Conservation (phyloP, 2,888 invertebrate genomes). For the Noctua janthina region DNA sequence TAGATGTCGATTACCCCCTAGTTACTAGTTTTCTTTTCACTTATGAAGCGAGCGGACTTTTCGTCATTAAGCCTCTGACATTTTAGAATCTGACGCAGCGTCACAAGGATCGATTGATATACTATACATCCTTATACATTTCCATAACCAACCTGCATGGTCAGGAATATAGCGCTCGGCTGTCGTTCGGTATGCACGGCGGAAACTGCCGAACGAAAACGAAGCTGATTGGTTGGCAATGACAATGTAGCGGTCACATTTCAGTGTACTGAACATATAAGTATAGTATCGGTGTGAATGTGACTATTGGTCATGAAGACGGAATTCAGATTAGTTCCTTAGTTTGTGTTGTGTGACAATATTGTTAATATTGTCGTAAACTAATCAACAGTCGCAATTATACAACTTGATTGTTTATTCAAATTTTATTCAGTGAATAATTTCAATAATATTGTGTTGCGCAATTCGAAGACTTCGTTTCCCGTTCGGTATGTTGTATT, state of each 20-base stretch:
- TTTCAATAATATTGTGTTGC: neutral
- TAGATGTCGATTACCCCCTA: neutral
- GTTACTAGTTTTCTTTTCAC: neutral
- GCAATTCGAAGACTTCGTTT: neutral
- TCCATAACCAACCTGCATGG: neutral
- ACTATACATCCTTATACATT: neutral
- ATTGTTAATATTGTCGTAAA: neutral
- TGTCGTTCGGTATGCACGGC: neutral
- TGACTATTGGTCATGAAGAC: neutral
- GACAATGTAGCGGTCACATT: neutral
- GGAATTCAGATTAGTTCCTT: neutral
- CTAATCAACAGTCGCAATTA: neutral
- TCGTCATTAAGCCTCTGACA: neutral
- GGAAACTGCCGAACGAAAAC: constrained; percentile 27
- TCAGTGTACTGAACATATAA: constrained; percentile 7
- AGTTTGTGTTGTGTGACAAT: neutral
- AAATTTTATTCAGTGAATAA: neutral
- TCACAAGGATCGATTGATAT: neutral
- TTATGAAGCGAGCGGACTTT: neutral
- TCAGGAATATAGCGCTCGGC: neutral
- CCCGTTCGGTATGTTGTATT: constrained; percentile 13
- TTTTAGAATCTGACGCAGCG: neutral
- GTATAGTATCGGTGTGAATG: neutral
- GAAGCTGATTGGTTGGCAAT: constrained; percentile 31
- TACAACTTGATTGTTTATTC: neutral